Base-by-base conservation (phyloP, 2,113 vertebrate genomes). In the Perca fluviatilis region DNA sequence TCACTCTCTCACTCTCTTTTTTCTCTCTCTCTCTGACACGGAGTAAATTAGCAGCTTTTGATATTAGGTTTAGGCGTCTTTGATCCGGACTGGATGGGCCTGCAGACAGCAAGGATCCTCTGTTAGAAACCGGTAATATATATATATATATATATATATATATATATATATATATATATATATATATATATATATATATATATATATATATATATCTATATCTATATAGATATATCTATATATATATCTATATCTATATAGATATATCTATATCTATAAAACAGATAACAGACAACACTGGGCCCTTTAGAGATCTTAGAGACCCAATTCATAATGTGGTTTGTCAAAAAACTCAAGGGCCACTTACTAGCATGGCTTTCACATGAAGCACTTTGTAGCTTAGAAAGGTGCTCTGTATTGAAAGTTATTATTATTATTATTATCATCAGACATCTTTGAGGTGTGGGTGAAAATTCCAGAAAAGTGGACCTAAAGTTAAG, bases 41-140 rank as follows among this genome's bases (percentile, higher is more conserved):
- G 75, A 77, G 77, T 82, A 78, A 85, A 89, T 86, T 82, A 80
- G 80, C 83, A 71, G 89, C 81, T 84, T 90, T 83, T 86, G 83
- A 90, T 82, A 71, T 86, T 75, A 79, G 77, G 70, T 74, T 68
- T 54, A 56, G 51, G 43, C 11, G n/a, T 66, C 70, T 79, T 54
- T 80, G 89, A 87, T 77, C 58, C 49, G 30, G 30, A 69, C 36
- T 70, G 67, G 47, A 74, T 43, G 75, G 79, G 82, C 84, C 73
- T 12, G 7, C 61, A 76, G 16, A 73, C 80, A 66, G 14, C 57
- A 43, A 14, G 58, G 50, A 64, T 25, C 74, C 63, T 58, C 57
- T 16, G 46, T 23, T 30, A 30, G 62, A 46, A 25, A 63, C 68
- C 30, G 3, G 30, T 30, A 4, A 33, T 2, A 33, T 33, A 33